Evolutionary conservation across 2,113 vertebrate species (phyloP), one percentile per base, ranked within the genome.

Genomic region (Nannospalax galili): DNA sequence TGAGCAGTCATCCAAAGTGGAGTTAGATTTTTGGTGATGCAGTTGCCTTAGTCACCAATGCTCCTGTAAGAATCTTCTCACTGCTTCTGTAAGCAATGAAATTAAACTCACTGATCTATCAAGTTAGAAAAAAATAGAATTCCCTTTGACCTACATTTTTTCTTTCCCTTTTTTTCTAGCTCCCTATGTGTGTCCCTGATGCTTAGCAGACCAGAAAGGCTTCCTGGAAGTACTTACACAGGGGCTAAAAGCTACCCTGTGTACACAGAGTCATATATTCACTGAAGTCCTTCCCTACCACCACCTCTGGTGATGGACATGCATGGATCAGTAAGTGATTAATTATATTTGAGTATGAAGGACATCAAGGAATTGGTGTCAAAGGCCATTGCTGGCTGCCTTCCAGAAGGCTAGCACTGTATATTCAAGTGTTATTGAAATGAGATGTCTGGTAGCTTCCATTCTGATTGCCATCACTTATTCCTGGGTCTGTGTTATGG

Each of bases 371-470:
- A 79, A 74, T 86, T 42, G 20, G 5, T 64, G 48, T 88, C 35
- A 62, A 75, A 92, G 42, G 60, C 35, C 58, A 86, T 78, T 48
- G 40, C 17, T 40, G 58, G n/a, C 58, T 88, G 35, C 64, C 70
- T 93, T 62, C 81, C 45, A 65, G 72, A 87, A 92, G 12, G 48
- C 22, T 75, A 28, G 32, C 19, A 52, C 37, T 89, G 16, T 85
- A 77, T 9, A 91, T 89, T 85, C 73, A 56, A 86, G 70, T 65
- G 48, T 40, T 95, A 15, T 74, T 73, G 70, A 75, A 90, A 94
- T 30, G 20, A 67, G 42, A 77, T 79, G 19, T 16, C 40, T 58
- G 69, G 32, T 17, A 40, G 22, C 4, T 78, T 93, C 56, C 84
- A 81, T 64, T 89, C 85, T 20, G 42, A 88, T n/a, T n/a, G 24